Evolutionary conservation across 2,888 invertebrate species (phyloP), one percentile per base, ranked within the genome.

Genomic region (Drosophila macrospina): DNA sequence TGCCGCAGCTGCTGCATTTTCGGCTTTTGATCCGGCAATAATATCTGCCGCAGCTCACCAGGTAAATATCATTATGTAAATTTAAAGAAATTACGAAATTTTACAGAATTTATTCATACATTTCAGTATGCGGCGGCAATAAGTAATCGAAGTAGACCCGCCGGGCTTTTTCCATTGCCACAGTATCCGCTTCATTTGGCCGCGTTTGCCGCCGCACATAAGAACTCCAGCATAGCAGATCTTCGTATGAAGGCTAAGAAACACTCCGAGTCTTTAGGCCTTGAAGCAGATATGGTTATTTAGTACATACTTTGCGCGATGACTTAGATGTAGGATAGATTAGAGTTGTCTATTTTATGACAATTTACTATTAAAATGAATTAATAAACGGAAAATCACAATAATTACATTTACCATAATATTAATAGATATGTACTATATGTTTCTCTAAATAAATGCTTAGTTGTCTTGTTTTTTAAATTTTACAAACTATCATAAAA

Each of bases 181-280:
- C 95, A 95, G 65, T 94, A 95, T 90, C 93, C 95, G 84, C 93
- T 97, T 42, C 96, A 96, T 69, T 93, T 97, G 76, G 96, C 97
- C 7, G 95, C 96, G 2, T 94, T 97, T 44, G 95, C 96, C 7
- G 95, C 95, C n/a, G 96, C 96, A 13, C 95, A 96, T 68, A 96
- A 96, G 88, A 96, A 97, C 87, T 98, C 97, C 16, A 98, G 98
- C 91, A 98, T 98, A 91, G 98, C 98, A 0, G 98, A 98, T 93
- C 94, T 98, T 60, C 94, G 98, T 83, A 94, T 98, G 76, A 98
- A 98, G 92, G 98, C 98, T 16, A 95, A 97, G 91, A 95, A 97
- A 85, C 98, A 98, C 92, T 96, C 98, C 30, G 98, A 98, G 82
- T 97, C 98, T 0, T 93, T 98, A 55, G 97, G 92, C 47, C 76